Evolutionary conservation across 2,113 vertebrate genomes (phyloP).

Genomic region (Chaenocephalus aceratus): DNA sequence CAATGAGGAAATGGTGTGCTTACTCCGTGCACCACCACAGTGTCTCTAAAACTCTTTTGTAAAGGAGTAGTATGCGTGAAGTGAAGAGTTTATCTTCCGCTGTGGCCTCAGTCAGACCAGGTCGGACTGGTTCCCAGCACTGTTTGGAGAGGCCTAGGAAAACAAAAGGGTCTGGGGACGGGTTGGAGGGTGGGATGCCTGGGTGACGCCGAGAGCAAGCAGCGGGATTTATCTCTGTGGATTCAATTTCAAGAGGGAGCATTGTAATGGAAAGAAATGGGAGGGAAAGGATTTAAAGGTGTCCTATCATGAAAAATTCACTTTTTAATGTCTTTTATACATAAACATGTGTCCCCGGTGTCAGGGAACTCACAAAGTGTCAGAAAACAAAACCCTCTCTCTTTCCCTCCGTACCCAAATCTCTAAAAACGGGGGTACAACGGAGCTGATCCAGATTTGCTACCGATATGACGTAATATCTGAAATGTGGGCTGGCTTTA

Average conservation of each 20-base stretch:
- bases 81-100: slow-evolving; percentile 80
- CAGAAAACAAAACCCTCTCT: too few species aligned
- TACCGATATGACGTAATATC: too few species aligned
- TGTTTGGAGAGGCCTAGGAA: slow-evolving; percentile 79
- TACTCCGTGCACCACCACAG: slow-evolving; percentile 47
- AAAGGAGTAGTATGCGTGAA: slow-evolving; percentile 80
- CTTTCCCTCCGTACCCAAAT: too few species aligned
- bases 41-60: slow-evolving; percentile 69
- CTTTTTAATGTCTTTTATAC: too few species aligned
- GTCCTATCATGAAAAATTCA: too few species aligned
- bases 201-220: slow-evolving; percentile 11
- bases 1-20: slow-evolving; percentile 68
- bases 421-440: too few species aligned
- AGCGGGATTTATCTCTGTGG: neutral
- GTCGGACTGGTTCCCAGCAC: slow-evolving; percentile 79
- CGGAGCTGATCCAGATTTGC: too few species aligned
- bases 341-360: too few species aligned
- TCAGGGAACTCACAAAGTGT: too few species aligned
- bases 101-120: slow-evolving; percentile 78
- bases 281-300: neutral
- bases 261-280: neutral
- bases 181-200: slow-evolving; percentile 39
- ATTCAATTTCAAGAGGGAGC: neutral
- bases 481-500: too few species aligned
- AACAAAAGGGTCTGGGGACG: slow-evolving; percentile 67